Conservation (phyloP, 1,140 invertebrate species). For the Penaeus indicus region DNA sequence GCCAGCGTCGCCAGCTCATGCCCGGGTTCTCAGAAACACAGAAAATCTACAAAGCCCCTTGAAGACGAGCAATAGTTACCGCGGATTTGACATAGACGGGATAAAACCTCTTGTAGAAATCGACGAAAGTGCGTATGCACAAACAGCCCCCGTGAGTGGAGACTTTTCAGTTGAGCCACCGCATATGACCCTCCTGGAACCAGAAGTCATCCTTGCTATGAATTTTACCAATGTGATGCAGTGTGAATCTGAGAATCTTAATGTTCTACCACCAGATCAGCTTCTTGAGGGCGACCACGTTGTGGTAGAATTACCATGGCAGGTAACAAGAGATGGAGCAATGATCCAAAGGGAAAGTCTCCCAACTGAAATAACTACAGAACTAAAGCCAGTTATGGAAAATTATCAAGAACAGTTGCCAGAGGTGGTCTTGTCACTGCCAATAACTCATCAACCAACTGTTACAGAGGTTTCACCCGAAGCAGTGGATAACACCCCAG, state of each 20-base stretch:
- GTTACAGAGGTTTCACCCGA: neutral
- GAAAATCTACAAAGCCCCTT: constrained; percentile 57
- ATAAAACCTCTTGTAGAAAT: constrained; percentile 57
- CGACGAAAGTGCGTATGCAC: constrained; percentile 36
- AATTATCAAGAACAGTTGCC: constrained; percentile 33
- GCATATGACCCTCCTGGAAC: neutral
- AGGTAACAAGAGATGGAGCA: neutral
- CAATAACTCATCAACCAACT: constrained; percentile 10
- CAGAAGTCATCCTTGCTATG: constrained; percentile 22
- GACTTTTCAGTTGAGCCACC: neutral
- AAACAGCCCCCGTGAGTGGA: neutral
- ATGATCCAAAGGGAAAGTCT: neutral
- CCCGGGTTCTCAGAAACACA: constrained; percentile 58
- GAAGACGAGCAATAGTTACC: constrained; percentile 44
- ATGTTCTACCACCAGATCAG: constrained; percentile 51
- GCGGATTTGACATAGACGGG: constrained; percentile 52
- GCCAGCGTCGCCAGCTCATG: constrained; percentile 45
- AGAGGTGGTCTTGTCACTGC: constrained; percentile 46
- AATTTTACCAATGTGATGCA: constrained; percentile 4
- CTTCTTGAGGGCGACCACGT: constrained; percentile 37
- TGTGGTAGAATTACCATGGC: constrained; percentile 22
- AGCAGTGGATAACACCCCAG: constrained; percentile 1
- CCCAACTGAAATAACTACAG: neutral
- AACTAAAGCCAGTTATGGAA: neutral
- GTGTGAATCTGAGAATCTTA: neutral